phyloP scores from a whole-genome alignment of 1,140 invertebrate species.

The Drosophila leontia region DNA sequence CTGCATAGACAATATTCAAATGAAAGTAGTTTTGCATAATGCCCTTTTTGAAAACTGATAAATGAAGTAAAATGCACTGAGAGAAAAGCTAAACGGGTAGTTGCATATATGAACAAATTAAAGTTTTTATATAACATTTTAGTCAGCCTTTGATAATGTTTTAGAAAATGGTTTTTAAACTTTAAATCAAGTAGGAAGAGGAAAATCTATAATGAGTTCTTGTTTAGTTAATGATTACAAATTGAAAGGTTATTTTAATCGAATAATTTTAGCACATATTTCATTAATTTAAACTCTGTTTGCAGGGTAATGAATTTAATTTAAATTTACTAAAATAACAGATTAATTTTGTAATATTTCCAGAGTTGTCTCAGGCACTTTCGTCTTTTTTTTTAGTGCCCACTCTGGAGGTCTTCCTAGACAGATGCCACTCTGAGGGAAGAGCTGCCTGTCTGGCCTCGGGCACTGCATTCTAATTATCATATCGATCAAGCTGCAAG shows the following conservation, averaged over 20 bases:
- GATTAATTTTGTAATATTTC: neutral
- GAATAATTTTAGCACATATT: neutral
- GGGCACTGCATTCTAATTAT: conserved; percentile 77
- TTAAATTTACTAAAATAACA: neutral
- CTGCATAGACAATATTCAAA: conserved; percentile 56
- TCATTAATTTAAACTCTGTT: neutral
- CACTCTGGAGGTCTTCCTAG: neutral
- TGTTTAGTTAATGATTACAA: neutral
- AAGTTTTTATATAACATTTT: neutral
- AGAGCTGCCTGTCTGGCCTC: conserved; percentile 49
- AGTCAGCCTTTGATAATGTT: neutral
- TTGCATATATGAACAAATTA: no score
- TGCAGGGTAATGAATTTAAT: no score
- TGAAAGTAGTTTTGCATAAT: conserved; percentile 70
- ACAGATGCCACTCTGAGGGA: conserved; percentile 58
- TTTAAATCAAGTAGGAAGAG: neutral
- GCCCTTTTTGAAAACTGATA: conserved; percentile 5
- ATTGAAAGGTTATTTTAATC: neutral
- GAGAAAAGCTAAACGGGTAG: neutral
- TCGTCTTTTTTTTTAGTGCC: conserved; percentile 1
- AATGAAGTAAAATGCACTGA: conserved; percentile 14
- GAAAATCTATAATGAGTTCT: neutral
- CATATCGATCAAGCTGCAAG: conserved; percentile 72
- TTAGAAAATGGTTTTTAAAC: neutral
- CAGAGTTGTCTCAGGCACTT: neutral